A percentile compares a stretch with the other conserved stretches of the same genome.
Conservation (phyloP, 2,888 invertebrate genomes). For the Orchestes rusci region DNA sequence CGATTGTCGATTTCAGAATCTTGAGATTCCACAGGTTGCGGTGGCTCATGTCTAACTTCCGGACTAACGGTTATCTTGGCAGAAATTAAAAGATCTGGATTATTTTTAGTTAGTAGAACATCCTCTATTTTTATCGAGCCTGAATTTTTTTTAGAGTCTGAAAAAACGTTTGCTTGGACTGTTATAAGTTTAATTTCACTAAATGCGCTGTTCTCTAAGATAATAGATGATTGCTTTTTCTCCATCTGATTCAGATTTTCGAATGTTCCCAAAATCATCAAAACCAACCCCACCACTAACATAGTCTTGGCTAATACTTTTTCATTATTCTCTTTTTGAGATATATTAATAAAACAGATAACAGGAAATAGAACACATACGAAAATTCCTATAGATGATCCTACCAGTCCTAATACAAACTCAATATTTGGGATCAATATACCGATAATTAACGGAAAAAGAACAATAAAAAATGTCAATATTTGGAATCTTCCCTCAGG, state of each 20-base stretch:
- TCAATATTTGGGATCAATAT: slow-evolving; percentile 90
- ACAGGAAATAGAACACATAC: slow-evolving; percentile 92
- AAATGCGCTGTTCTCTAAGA: slow-evolving; percentile 8
- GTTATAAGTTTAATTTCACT: slow-evolving; percentile 7
- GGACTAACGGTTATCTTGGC: slow-evolving; percentile 33
- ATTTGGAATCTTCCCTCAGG: slow-evolving; percentile 76
- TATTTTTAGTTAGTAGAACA: neutral
- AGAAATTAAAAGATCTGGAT: neutral
- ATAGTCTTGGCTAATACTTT: slow-evolving; percentile 75
- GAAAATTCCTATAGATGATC: slow-evolving; percentile 90
- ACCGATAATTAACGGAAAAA: slow-evolving; percentile 68
- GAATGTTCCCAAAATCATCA: slow-evolving; percentile 86
- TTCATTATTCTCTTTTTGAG: slow-evolving; percentile 78
- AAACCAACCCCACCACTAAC: slow-evolving; percentile 71
- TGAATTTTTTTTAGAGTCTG: neutral
- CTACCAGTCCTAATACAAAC: slow-evolving; percentile 86
- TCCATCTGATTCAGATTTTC: slow-evolving; percentile 68
- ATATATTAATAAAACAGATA: slow-evolving; percentile 77
- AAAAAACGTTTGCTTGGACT: neutral
- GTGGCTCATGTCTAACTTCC: slow-evolving; percentile 40
- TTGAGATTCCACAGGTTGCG: slow-evolving; percentile 40
- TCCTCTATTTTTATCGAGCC: neutral
- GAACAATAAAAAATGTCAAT: slow-evolving; percentile 74
- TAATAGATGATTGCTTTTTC: slow-evolving; percentile 44
- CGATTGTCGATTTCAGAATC: slow-evolving; percentile 15